These are phyloP conservation scores for Drosophila rhopaloa DNA, from an alignment of 1,140 invertebrate species.

Conservation along the genomic window DNA sequence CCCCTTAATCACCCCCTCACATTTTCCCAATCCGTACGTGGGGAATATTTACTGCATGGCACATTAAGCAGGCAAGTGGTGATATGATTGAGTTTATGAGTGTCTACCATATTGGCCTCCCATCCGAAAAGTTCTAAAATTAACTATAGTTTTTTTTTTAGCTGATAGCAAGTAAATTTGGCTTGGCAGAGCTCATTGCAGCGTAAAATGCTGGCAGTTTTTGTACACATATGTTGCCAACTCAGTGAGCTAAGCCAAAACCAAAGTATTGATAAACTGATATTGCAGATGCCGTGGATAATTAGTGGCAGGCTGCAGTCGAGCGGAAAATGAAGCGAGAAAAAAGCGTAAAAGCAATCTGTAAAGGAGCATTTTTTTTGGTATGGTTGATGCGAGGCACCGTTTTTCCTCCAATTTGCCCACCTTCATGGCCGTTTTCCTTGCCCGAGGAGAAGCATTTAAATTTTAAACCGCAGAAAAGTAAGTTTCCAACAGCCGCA, in stretches of 20 bases:
- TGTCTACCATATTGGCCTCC: conserved; percentile 49
- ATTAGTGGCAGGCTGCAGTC: conserved; percentile 28
- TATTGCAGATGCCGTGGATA: conserved; percentile 20
- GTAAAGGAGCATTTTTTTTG: not conserved
- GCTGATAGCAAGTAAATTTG: conserved; percentile 20
- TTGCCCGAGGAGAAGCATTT: conserved; percentile 39
- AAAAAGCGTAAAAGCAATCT: conserved; percentile 22
- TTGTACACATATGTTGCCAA: conserved; percentile 52
- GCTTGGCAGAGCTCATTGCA: conserved; percentile 52
- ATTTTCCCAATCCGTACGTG: conserved; percentile 29
- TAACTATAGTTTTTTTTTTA: conserved; percentile 53
- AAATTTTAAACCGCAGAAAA: conserved; percentile 64
- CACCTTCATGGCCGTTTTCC: conserved; percentile 5
- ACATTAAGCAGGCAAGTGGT: conserved; percentile 78
- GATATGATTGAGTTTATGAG: conserved; percentile 80
- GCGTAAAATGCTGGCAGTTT: conserved; percentile 60
- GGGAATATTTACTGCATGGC: conserved; percentile 73
- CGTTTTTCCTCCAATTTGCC: not conserved
- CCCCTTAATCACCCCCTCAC: conserved; percentile 12
- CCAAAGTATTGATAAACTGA: conserved; percentile 66
- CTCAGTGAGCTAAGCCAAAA: conserved; percentile 65
- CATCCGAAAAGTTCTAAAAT: conserved; percentile 48
- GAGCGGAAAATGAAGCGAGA: conserved; percentile 49
- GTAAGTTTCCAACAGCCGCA: conserved; percentile 56
- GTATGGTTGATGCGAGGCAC: not conserved